Conservation (phyloP, 2,888 invertebrate species). For the Noctua fimbriata region DNA sequence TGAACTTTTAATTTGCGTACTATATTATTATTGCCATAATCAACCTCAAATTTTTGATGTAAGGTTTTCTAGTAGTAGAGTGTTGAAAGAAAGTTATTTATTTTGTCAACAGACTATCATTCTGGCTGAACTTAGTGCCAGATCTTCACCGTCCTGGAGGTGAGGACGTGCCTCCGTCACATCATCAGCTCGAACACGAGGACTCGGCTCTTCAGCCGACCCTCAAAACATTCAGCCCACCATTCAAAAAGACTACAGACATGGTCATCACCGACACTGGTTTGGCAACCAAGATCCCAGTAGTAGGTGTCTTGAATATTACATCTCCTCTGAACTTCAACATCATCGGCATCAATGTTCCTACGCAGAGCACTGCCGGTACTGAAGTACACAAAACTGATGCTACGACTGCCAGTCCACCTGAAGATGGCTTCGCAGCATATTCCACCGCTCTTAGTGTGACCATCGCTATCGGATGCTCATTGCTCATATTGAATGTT, state of each 20-base stretch:
- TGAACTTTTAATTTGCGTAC: conserved; percentile 1
- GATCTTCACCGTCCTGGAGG: conserved; percentile 97
- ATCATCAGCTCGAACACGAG: conserved; percentile 95
- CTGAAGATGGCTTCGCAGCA: conserved; percentile 97
- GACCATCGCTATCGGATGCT: conserved; percentile 98
- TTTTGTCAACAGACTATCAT: conserved; percentile 92
- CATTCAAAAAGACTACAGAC: conserved; percentile 90
- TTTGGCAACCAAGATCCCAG: conserved; percentile 83
- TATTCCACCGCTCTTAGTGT: conserved; percentile 97
- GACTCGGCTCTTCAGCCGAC: conserved; percentile 91
- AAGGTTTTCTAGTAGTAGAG: background rate
- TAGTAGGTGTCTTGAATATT: conserved; percentile 83
- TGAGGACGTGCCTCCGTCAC: conserved; percentile 95
- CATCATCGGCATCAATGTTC: conserved; percentile 82
- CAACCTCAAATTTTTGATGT: conserved; percentile 5
- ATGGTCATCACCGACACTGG: conserved; percentile 84
- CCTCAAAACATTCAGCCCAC: conserved; percentile 89
- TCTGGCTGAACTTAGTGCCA: conserved; percentile 98
- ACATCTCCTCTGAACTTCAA: conserved; percentile 86
- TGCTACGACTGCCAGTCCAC: conserved; percentile 89
- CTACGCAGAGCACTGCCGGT: conserved; percentile 78
- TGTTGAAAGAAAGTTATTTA: conserved; percentile 10
- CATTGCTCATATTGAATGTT: conserved; percentile 97
- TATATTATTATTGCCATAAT: conserved; percentile 21
- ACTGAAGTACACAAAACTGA: conserved; percentile 84